Base-by-base conservation (phyloP, 2,888 invertebrate genomes). In the Drosophila histrio region DNA sequence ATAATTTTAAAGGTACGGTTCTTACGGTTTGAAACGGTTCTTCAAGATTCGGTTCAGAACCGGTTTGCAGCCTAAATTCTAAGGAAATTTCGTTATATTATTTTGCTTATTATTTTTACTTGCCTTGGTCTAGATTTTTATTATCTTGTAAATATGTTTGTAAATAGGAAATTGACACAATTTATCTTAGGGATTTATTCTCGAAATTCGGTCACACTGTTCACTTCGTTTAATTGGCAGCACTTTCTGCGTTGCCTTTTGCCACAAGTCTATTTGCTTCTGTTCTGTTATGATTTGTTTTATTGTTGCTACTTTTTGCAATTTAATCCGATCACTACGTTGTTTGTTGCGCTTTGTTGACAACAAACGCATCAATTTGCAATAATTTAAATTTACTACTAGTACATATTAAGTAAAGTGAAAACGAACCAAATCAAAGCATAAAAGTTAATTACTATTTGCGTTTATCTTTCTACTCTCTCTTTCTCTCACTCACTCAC, bases 331-430 rank as follows among this genome's bases (percentile, higher is more conserved):
- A 59, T 61, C 77, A 83, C 80, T 50, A 61, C 62, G 57, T 76
- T 86, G 38, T 59, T 62, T 62, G 66, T 79, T 69, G 70, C 80
- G 73, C 79, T 84, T 83, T 73, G 62, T 58, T 74, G 65, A 66
- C 78, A 61, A 17, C 57, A 59, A 75, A 44, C 15, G 63, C 72
- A 72, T 63, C 60, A 75, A 53, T 53, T 56, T 79, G 73, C 81
- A 73, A 77, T 58, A 50, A 67, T 50, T 57, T 50, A n/a, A n/a
- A n/a, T n/a, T n/a, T n/a, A n/a, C 32, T 19, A 53, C 19, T 50
- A 64, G 36, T 22, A 19, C n/a, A 32, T 67, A 58, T 36, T 39
- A 41, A 59, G 38, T 68, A 60, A 63, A 34, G 39, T 54, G 19
- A 52, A 32, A 28, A 28, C 54, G 21, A 47, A 52, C 13, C 13